Evolutionary conservation across 2,113 vertebrate genomes (phyloP), one percentile per base, ranked within the genome.

Genomic region (Lagenorhynchus albirostris): DNA sequence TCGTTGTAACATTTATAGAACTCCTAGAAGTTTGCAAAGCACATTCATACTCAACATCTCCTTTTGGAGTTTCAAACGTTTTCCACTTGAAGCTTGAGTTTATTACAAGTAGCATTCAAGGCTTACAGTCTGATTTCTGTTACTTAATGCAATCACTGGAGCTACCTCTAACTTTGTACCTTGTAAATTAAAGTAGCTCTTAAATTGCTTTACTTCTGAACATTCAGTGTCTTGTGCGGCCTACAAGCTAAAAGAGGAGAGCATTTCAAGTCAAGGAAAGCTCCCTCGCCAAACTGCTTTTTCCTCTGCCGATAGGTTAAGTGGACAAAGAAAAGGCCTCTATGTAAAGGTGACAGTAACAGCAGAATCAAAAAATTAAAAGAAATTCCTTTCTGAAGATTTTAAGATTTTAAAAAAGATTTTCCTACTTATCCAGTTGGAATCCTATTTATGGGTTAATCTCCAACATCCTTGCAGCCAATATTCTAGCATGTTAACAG

Each of bases 181-280:
- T 33, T 83, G 70, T 88, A 93, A 92, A 83, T 47, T 87, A 96
- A 67, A 90, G 31, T 47, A 70, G 87, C 60, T 92, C 63, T 92
- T 91, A 85, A 94, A 71, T 26, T 76, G 53, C 80, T 97, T 81
- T 83, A 88, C 73, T 90, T 96, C 74, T 82, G 77, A 97, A 93
- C 21, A 62, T 26, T 50, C 71, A 76, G 5, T 65, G 81, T 50
- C n/a, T 41, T 68, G 67, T 55, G 76, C 80, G 58, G 50, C 29
- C 74, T 89, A 77, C 15, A 71, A 80, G 73, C 86, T 92, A 68
- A 76, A 82, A 93, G n/a, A 89, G 17, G 36, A 18, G 26, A 82
- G 36, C 31, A 91, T 85, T 91, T 89, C 36, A 58, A 85, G 85
- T 90, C 20, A 83, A 83, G 92, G 33, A 83, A 92, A 96, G 62